phyloP scores from a whole-genome alignment of 2,113 vertebrate genomes.

The Rhipidura dahli region DNA sequence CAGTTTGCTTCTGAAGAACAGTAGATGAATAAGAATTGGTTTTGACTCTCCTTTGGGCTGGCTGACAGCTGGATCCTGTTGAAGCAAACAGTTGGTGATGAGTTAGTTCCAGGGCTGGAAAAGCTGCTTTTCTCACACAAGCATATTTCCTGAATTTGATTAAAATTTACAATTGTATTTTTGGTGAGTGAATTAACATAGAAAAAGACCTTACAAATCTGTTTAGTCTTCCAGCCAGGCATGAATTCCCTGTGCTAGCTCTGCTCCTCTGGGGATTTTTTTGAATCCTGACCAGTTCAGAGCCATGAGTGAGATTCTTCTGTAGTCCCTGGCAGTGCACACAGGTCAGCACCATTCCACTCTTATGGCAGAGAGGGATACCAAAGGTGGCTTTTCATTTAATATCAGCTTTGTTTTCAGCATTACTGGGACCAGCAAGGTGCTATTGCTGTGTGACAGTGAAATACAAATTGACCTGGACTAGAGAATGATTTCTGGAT shows the following conservation, averaged over 20 bases:
- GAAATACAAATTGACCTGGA: neutral
- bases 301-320: neutral
- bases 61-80: neutral
- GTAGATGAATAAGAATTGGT: neutral
- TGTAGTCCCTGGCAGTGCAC: neutral
- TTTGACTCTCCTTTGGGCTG: neutral
- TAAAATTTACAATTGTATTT: neutral
- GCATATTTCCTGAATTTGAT: neutral
- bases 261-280: neutral
- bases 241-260: neutral
- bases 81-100: neutral
- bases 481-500: neutral
- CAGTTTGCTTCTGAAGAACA: neutral
- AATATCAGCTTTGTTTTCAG: neutral
- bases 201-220: neutral
- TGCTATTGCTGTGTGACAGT: neutral
- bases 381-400: neutral
- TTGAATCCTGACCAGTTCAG: neutral
- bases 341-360: neutral
- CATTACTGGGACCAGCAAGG: neutral
- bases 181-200: neutral
- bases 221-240: neutral
- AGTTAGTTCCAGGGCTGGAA: neutral
- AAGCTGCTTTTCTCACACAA: neutral
- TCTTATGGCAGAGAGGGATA: neutral